Evolutionary conservation across 2,888 invertebrate genomes (phyloP), one percentile per base, ranked within the genome.

Genomic region (Ceriagrion tenellum): DNA sequence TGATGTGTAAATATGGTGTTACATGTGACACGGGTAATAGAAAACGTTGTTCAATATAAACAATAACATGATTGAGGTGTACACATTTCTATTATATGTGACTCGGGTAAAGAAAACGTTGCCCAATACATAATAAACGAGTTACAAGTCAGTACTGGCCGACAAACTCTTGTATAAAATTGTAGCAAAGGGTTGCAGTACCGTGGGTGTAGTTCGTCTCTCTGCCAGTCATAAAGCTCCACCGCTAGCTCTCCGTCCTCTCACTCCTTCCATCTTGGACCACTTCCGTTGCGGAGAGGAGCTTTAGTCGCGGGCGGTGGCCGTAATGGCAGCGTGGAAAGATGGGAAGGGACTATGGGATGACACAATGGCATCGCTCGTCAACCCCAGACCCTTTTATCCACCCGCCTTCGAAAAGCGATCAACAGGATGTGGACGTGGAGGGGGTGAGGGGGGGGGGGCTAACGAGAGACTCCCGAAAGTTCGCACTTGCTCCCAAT

Each of bases 401-500:
- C 81, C 81, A 13, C 81, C 81, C 35, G 35, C 81, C 47, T 35
- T 35, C 30, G 81, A 35, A 69, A 16, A 81, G 81, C 81, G 35
- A 30, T 35, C 81, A 81, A 81, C 81, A 81, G 81, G 81, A 81
- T 81, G 81, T 18, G 35, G 56, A n/a, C 8, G 47, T 47, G 47
- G 47, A 8, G 47, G 47, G 47, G 47, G 47, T n/a, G n/a, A n/a
- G n/a, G 13, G 35, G 16, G 18, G 30, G 0, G 81, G 35, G 59
- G 10, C 81, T 81, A 81, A 81, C 81, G 81, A 81, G 81, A 16
- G 81, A 81, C 81, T 81, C 30, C 26, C 81, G 30, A 81, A 69
- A 30, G 81, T 35, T 81, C 81, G 35, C 81, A 81, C 81, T 81
- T 35, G 35, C 81, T 81, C n/a, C 81, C 81, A 81, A 81, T 81